phyloP scores from a whole-genome alignment of 2,113 vertebrate species.

The Nothoprocta perdicaria region DNA sequence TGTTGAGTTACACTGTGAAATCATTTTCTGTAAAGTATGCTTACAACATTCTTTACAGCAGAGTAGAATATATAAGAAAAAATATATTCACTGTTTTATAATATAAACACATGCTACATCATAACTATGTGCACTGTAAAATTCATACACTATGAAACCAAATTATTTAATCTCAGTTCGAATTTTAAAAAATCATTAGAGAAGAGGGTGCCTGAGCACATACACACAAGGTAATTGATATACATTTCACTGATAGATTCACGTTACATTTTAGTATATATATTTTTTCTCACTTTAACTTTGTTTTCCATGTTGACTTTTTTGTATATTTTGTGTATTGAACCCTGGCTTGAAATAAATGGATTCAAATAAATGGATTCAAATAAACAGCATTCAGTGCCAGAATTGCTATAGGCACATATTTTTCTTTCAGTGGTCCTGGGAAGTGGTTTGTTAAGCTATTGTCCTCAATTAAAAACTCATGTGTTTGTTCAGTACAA shows the following conservation, averaged over 20 bases:
- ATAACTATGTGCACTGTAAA: neutral
- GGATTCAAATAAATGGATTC: slow-evolving; percentile 79
- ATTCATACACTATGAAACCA: neutral
- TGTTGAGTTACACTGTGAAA: neutral
- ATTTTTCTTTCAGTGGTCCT: slow-evolving; percentile 83
- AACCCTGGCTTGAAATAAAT: slow-evolving; percentile 74
- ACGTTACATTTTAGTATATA: slow-evolving; percentile 4
- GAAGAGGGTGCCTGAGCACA: neutral
- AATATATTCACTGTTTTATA: neutral
- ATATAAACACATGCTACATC: neutral
- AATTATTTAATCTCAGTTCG: neutral
- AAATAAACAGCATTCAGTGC: slow-evolving; percentile 79
- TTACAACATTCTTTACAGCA: neutral
- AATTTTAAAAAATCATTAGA: neutral
- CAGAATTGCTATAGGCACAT: slow-evolving; percentile 82
- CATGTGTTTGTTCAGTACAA: slow-evolving; percentile 89
- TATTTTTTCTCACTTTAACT: slow-evolving; percentile 60
- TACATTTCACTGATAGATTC: slow-evolving; percentile 7
- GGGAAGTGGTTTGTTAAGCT: slow-evolving; percentile 88
- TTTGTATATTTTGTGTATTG: slow-evolving; percentile 65
- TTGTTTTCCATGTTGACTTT: slow-evolving; percentile 62
- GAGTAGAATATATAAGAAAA: slow-evolving; percentile 4
- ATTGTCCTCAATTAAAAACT: slow-evolving; percentile 94
- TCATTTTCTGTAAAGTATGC: neutral
- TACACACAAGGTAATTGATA: slow-evolving; percentile 16